phyloP scores from a whole-genome alignment of 2,797 vertebrate genomes.

The Saxicola maurus region DNA sequence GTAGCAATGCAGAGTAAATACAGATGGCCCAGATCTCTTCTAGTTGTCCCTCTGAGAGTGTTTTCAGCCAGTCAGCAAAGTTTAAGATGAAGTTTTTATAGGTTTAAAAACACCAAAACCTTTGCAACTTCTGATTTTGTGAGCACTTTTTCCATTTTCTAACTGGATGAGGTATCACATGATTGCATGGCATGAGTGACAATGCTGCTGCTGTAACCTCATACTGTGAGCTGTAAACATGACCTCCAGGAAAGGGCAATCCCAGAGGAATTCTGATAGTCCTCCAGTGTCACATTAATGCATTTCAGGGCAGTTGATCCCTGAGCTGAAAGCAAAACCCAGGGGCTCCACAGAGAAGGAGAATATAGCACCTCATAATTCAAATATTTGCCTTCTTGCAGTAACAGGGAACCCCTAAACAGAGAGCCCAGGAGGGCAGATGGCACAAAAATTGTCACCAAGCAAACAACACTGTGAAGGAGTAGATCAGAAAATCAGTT shows the following conservation, averaged over 20 bases:
- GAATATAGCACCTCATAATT: neutral
- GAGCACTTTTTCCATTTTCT: neutral
- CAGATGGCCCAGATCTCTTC: neutral
- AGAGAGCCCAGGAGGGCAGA: neutral
- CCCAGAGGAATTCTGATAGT: neutral
- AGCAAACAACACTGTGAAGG: neutral
- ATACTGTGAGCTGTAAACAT: neutral
- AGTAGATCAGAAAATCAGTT: neutral
- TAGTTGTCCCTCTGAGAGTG: neutral
- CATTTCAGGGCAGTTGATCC: neutral
- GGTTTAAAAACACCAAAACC: neutral
- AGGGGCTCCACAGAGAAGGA: neutral
- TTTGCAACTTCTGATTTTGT: constrained; percentile 65
- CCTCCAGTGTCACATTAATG: neutral
- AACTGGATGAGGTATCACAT: constrained; percentile 36
- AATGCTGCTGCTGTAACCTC: constrained; percentile 25
- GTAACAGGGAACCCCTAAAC: neutral
- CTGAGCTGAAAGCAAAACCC: neutral
- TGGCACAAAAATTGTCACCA: neutral
- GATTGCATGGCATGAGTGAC: constrained; percentile 17
- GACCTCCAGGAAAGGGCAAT: neutral
- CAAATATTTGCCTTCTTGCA: neutral
- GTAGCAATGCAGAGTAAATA: neutral
- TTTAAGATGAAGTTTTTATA: neutral
- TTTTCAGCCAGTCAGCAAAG: neutral